phyloP scores from a whole-genome alignment of 2,113 vertebrate genomes.

The Emydura subglobosa region DNA sequence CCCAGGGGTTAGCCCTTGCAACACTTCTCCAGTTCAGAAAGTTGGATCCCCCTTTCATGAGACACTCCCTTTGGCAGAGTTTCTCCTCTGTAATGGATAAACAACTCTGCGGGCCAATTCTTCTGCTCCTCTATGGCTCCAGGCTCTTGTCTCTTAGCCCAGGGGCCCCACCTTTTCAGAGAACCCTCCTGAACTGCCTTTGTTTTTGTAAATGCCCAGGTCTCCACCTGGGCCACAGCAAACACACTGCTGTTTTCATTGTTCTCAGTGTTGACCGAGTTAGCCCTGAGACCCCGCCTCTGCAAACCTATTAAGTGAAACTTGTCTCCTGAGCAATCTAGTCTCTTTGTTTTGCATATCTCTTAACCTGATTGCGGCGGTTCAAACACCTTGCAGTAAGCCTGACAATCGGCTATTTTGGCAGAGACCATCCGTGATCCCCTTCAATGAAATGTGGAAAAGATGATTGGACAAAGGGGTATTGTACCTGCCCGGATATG shows the following conservation, averaged over 20 bases:
- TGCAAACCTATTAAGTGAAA: background rate
- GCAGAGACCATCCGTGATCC: background rate
- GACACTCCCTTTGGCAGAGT: background rate
- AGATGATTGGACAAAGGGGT: background rate
- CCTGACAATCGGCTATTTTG: background rate
- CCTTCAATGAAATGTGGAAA: background rate
- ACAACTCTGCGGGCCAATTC: background rate
- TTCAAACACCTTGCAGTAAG: background rate
- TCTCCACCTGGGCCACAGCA: background rate
- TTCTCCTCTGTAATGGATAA: background rate
- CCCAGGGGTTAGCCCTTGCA: background rate
- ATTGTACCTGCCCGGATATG: background rate
- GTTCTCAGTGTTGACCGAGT: background rate
- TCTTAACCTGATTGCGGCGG: background rate
- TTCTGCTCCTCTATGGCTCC: background rate
- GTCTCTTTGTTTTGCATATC: background rate
- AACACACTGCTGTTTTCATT: background rate
- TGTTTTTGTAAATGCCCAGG: background rate
- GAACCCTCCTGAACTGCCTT: background rate
- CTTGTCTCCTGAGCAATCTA: background rate
- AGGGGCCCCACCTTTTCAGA: background rate
- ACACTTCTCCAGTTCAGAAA: background rate
- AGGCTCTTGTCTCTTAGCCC: background rate
- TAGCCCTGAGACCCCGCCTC: background rate
- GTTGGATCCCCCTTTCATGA: background rate